Evolutionary conservation across 2,797 vertebrate species (phyloP), one percentile per base, ranked within the genome.

Genomic region (Apodemus agrarius): DNA sequence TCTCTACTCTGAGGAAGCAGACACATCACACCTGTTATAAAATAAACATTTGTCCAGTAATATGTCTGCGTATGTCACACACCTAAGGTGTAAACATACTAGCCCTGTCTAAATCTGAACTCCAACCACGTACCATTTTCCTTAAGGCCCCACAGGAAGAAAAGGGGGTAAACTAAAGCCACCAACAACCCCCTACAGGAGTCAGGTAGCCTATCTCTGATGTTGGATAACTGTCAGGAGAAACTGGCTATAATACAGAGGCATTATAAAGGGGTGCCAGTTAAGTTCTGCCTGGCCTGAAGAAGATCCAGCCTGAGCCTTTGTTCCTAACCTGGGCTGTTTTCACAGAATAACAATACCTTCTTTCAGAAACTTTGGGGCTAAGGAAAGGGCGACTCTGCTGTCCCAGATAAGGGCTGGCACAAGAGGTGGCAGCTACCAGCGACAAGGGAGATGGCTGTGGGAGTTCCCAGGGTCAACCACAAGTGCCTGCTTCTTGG

Each of bases 301-400:
- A 91, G 96, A 98, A 6, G 96, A 98, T 94, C 97, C 97, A 37
- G 98, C 97, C 87, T 31, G 97, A 19, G 90, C 98, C 94, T 98
- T 98, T 98, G 98, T 98, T 98, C 95, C 98, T 96, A 97, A 90
- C 13, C 95, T 97, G 92, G 93, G 92, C 94, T 61, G 85, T 82
- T 19, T 1, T 14, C 89, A 97, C 75, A 92, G 93, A 96, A 98
- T 98, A 98, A 99, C 98, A 99, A 98, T 98, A 74, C 91, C 93
- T 98, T 97, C 98, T 98, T 99, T 99, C 98, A 99, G 98, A 97
- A 97, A 31, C 61, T 97, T 97, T 69, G 85, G 97, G 89, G 67
- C n/a, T 88, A 74, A 54, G 97, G 78, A 97, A 98, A 95, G 95
- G 40, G 95, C 94, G 81, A 43, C 96, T 97, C 95, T 92, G 82